Evolutionary conservation across 1,140 invertebrate genomes (phyloP), one percentile per base, ranked within the genome.

Genomic region (Oryctes rhinoceros): DNA sequence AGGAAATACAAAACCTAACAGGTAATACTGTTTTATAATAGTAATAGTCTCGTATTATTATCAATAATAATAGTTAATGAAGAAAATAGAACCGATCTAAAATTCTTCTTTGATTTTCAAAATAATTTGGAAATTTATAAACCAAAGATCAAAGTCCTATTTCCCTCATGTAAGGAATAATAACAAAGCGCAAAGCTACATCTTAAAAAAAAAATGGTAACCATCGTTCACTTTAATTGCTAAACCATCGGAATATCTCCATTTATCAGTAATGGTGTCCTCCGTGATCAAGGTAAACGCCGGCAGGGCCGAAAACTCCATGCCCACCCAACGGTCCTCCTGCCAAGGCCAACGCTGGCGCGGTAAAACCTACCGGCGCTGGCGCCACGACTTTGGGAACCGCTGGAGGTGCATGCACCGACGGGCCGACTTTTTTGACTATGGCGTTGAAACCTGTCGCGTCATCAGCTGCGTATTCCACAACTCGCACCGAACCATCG

Each of bases 381-480:
- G 75, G 37, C 6, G 47, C 37, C n/a, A 71, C 24, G 11, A 71
- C 65, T 37, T 71, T 76, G 37, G 75, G 47, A 15, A 39, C 47
- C 7, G n/a, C 49, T 24, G 49, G 47, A 13, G 76, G 76, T 10
- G 79, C 44, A 76, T 80, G 79, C 10, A 80, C 71, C 4, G 71
- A 76, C 15, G 79, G 79, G 15, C 79, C 79, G 15, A 80, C 44
- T 78, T 80, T 80, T 49, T 80, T 78, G 0, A 80, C 80, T 10
- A 80, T 76, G 4, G 80, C 80, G 47, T 80, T 80, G 76, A 80
- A 80, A 9, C 80, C 80, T 20, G 49, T 80, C 5, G 75, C 80
- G 65, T 80, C 80, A 80, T 80, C 76, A 24, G 80, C 80, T 11
- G 62, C 62, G 49, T 80, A 80, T 13, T 80, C 80, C n/a, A 80